Percentiles rank a stretch among this genome's conserved stretches.
phyloP scores from a whole-genome alignment of 2,113 vertebrate genomes.

The Ictidomys tridecemlineatus region DNA sequence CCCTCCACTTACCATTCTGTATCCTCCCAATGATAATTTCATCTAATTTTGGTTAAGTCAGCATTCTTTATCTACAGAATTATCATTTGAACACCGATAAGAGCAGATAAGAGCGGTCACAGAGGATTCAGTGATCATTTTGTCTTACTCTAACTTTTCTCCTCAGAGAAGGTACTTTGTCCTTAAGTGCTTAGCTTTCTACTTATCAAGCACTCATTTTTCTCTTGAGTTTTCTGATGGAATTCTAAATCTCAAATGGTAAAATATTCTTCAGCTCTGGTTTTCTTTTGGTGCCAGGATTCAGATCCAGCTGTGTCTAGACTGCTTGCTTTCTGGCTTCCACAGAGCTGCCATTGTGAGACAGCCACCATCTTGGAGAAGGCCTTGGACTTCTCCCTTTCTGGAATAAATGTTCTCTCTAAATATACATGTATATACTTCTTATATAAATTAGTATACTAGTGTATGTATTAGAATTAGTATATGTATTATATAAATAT shows the following conservation, averaged over 20 bases:
- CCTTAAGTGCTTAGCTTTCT: slow-evolving; percentile 5
- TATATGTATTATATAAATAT: background rate
- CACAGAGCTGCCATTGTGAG: background rate
- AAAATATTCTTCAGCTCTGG: background rate
- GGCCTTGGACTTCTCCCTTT: background rate
- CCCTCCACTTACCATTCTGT: background rate
- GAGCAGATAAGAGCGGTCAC: background rate
- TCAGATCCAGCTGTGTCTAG: background rate
- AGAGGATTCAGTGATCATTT: background rate
- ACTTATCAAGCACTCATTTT: background rate
- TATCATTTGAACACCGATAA: background rate
- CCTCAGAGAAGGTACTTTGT: background rate
- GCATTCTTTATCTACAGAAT: background rate
- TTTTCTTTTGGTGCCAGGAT: background rate
- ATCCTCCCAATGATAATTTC: background rate
- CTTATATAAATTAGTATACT: background rate
- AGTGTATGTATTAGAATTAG: background rate
- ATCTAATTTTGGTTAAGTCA: background rate
- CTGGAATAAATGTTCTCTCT: background rate
- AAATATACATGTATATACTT: background rate
- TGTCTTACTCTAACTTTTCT: background rate
- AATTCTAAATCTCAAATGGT: background rate
- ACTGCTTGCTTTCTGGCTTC: background rate
- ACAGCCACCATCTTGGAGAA: background rate
- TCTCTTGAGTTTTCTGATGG: background rate